Conservation (phyloP, 35 echinoderm and acorn worm genomes). For the Hemicentrotus pulcherrimus region DNA sequence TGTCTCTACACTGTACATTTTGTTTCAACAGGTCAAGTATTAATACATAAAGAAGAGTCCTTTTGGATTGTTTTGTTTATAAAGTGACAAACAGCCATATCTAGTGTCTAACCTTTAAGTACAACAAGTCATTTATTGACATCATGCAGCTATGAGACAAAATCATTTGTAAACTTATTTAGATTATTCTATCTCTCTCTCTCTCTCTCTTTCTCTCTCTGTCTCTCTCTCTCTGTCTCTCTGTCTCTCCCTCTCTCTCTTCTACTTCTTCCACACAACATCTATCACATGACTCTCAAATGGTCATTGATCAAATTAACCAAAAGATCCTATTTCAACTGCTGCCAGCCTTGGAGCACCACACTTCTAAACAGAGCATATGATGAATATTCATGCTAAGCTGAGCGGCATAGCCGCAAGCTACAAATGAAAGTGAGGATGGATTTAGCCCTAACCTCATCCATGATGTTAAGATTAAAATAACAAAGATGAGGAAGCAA, state of each 20-base stretch:
- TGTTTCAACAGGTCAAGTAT: neutral
- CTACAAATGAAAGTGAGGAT: neutral
- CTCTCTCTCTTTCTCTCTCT: neutral
- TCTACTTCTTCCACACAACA: neutral
- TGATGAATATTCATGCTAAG: neutral
- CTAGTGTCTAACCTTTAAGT: neutral
- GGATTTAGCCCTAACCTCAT: neutral
- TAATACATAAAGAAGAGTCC: neutral
- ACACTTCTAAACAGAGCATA: constrained; percentile 1
- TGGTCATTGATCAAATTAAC: neutral
- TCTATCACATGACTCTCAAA: neutral
- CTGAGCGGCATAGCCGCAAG: neutral
- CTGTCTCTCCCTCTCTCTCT: neutral
- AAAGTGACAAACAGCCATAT: neutral
- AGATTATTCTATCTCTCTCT: neutral
- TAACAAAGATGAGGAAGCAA: neutral
- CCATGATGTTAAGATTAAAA: neutral
- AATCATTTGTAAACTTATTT: constrained; percentile 20
- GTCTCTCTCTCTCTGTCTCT: neutral
- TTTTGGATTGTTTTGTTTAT: neutral
- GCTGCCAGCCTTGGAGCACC: neutral
- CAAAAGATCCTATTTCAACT: constrained; percentile 13
- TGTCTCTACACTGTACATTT: neutral
- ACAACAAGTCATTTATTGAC: neutral
- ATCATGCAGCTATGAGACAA: neutral